phyloP scores from a whole-genome alignment of 2,888 invertebrate species.

The Perizoma flavofasciatum region DNA sequence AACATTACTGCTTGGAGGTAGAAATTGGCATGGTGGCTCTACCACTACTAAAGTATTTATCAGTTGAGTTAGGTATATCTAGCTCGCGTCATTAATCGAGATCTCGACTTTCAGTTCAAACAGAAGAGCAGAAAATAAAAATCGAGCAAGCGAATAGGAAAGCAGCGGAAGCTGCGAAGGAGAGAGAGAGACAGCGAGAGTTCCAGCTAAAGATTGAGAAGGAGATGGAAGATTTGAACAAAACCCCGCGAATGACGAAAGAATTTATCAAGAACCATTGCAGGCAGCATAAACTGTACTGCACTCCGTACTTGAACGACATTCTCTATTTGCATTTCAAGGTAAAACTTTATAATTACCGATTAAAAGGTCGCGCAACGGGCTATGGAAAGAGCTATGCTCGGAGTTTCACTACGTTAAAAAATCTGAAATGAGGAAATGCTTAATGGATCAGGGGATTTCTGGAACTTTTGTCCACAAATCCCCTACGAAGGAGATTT shows the following conservation, averaged over 20 bases:
- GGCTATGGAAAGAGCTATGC: too few species aligned
- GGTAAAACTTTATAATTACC: constrained; percentile 72
- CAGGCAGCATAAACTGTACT: constrained; percentile 92
- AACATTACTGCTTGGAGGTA: too few species aligned
- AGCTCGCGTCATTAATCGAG: too few species aligned
- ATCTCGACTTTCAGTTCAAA: constrained; percentile 20
- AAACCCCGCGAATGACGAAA: constrained; percentile 88
- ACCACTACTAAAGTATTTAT: too few species aligned
- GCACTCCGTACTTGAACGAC: constrained; percentile 95
- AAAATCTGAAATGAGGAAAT: too few species aligned
- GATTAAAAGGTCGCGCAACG: too few species aligned
- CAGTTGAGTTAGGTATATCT: too few species aligned
- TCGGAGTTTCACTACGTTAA: too few species aligned
- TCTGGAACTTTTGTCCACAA: too few species aligned
- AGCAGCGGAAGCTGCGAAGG: constrained; percentile 55
- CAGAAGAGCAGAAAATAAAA: constrained; percentile 39
- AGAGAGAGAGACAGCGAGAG: constrained; percentile 55
- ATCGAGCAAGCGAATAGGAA: constrained; percentile 49
- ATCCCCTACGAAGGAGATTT: too few species aligned
- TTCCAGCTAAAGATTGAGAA: constrained; percentile 62
- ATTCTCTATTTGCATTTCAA: constrained; percentile 97
- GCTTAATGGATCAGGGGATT: too few species aligned
- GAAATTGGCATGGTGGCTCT: too few species aligned
- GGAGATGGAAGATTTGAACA: constrained; percentile 68
- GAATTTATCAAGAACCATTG: constrained; percentile 91